Conservation (phyloP, 2,113 vertebrate species). For the Dromaius novaehollandiae region DNA sequence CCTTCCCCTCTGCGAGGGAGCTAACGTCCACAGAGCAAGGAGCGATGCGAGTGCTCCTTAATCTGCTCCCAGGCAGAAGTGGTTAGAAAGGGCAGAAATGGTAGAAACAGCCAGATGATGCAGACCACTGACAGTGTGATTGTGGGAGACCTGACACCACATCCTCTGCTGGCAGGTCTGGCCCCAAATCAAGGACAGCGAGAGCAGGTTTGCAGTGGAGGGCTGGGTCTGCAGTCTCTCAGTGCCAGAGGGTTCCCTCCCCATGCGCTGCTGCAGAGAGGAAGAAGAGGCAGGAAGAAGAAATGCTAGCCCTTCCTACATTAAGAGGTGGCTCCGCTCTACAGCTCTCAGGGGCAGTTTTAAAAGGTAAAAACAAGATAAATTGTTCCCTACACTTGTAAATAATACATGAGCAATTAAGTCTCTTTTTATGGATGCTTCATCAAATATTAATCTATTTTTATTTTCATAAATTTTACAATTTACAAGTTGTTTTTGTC, state of each 20-base stretch:
- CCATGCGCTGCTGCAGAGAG: rapidly evolving
- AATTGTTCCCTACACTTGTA: constrained; percentile 48
- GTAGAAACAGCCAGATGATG: neutral
- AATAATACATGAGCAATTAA: constrained; percentile 67
- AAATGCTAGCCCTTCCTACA: rapidly evolving
- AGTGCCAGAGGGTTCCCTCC: neutral
- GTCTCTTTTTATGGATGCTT: constrained; percentile 55
- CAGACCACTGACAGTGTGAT: neutral
- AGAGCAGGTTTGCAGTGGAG: neutral
- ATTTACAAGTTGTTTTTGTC: constrained; percentile 71
- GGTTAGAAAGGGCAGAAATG: too few relatives aligned
- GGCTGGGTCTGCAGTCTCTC: neutral
- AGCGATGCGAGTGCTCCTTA: neutral
- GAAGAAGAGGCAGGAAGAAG: neutral
- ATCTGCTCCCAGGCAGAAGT: neutral
- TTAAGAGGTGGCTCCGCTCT: neutral
- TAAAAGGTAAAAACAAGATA: constrained; percentile 47
- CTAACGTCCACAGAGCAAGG: neutral
- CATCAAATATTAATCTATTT: constrained; percentile 71
- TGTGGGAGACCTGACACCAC: neutral
- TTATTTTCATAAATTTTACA: constrained; percentile 78
- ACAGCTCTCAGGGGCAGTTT: neutral
- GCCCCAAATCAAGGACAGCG: neutral
- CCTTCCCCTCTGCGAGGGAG: neutral
- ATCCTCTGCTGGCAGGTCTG: neutral